A percentile compares a stretch with the other conserved stretches of the same genome.
Evolutionary conservation across 2,797 vertebrate genomes (phyloP).

Genomic region (Gadopsis bispinosus): DNA sequence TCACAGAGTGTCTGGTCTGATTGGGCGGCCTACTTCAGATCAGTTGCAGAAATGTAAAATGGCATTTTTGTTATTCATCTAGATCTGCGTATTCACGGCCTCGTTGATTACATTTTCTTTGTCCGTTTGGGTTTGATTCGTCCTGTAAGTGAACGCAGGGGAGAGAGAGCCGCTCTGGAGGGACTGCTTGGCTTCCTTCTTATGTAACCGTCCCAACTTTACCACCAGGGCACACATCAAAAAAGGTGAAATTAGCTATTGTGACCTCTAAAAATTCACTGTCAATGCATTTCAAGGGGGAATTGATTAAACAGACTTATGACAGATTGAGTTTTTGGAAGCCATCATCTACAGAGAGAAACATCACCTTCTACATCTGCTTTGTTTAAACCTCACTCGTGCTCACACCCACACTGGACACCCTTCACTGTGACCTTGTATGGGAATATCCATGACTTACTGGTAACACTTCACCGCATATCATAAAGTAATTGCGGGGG

Average conservation of each 20-base stretch:
- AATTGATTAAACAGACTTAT: neutral
- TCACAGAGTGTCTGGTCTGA: neutral
- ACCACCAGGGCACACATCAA: too few species aligned
- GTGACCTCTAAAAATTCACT: too few species aligned
- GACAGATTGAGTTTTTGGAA: neutral
- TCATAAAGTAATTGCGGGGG: neutral
- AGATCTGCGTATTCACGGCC: neutral
- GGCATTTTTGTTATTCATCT: slow-evolving; percentile 9
- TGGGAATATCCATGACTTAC: neutral
- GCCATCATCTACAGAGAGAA: neutral
- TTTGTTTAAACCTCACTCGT: neutral
- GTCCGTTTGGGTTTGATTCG: slow-evolving; percentile 29
- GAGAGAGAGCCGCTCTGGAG: neutral
- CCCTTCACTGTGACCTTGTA: slow-evolving; percentile 1
- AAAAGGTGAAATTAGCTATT: too few species aligned
- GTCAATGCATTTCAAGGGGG: neutral
- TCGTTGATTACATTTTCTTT: slow-evolving; percentile 41
- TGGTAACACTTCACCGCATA: neutral
- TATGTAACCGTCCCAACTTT: slow-evolving; percentile 55
- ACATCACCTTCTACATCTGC: too few species aligned
- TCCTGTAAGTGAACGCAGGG: slow-evolving; percentile 3
- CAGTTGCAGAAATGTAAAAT: slow-evolving; percentile 2
- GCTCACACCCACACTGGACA: neutral
- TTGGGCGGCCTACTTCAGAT: neutral
- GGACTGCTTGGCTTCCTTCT: slow-evolving; percentile 36